A percentile compares a stretch with the other conserved stretches of the same genome.
Evolutionary conservation across 2,888 invertebrate genomes (phyloP).

Genomic region (Pocota personata): DNA sequence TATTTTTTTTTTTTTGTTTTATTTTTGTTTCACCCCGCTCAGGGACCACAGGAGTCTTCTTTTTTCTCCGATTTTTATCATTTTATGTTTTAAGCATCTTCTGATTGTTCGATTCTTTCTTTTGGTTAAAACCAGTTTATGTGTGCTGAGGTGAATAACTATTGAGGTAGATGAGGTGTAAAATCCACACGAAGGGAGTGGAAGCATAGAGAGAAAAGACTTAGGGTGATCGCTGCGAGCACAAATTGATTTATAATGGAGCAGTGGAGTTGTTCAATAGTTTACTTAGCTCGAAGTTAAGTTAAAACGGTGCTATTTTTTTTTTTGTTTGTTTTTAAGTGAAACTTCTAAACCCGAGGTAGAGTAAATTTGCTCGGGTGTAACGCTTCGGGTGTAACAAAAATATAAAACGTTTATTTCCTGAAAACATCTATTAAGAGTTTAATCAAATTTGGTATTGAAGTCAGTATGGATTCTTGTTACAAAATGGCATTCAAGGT

Average conservation of each 20-base stretch:
- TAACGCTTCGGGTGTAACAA: too few species aligned
- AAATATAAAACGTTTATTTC: too few species aligned
- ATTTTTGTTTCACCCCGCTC: not conserved
- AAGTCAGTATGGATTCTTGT: too few species aligned
- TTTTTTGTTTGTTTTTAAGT: too few species aligned
- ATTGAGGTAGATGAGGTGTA: not conserved
- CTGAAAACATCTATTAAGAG: too few species aligned
- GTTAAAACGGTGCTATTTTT: too few species aligned
- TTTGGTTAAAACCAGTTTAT: conserved; percentile 19
- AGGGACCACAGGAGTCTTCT: not conserved
- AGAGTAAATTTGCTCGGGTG: too few species aligned
- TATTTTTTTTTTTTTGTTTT: not conserved
- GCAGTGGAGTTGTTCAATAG: not conserved
- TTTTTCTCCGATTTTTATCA: conserved; percentile 19
- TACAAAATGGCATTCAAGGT: too few species aligned
- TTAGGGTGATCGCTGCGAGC: not conserved
- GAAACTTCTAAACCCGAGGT: too few species aligned
- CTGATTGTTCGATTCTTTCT: conserved; percentile 12
- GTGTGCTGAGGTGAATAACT: conserved; percentile 22
- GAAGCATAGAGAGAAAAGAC: conserved; percentile 6
- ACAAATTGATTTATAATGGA: conserved; percentile 1
- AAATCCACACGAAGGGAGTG: not conserved
- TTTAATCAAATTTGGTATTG: too few species aligned
- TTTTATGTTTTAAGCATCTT: conserved; percentile 28
- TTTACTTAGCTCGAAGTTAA: too few species aligned